Percentiles rank a stretch among this genome's conserved stretches.
These are phyloP conservation scores for Hapalemur alaotrensis DNA, from an alignment of 2,797 vertebrate genomes.

Conservation along the genomic window DNA sequence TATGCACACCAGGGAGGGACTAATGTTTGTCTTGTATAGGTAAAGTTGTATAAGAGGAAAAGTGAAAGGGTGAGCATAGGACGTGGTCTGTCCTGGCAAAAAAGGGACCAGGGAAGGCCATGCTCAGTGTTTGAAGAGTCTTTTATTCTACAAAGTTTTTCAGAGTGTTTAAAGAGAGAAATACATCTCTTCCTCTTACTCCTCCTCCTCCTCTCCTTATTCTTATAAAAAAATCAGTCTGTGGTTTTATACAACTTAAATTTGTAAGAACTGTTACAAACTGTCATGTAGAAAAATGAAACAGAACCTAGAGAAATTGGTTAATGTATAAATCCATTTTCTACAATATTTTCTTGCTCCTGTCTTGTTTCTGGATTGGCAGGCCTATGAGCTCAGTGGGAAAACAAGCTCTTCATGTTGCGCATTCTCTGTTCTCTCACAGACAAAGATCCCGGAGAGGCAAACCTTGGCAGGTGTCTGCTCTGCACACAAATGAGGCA, in stretches of 20 bases:
- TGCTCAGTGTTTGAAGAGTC: background rate
- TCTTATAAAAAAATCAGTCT: background rate
- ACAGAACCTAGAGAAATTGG: background rate
- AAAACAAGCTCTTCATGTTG: background rate
- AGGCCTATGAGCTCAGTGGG: background rate
- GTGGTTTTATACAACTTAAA: background rate
- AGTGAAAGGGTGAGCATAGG: background rate
- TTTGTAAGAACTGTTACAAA: background rate
- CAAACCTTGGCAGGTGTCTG: background rate
- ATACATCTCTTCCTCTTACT: background rate
- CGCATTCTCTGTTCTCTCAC: background rate
- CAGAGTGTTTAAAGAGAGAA: background rate
- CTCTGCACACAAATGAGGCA: background rate
- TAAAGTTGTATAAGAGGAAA: background rate
- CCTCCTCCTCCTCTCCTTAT: background rate
- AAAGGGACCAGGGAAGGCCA: background rate
- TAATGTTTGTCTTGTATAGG: background rate
- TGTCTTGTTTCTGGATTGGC: background rate
- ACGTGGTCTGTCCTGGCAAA: background rate
- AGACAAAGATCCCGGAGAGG: conserved; percentile 38
- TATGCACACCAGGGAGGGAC: background rate
- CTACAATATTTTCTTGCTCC: background rate
- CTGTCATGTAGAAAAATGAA: background rate
- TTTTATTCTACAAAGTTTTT: background rate
- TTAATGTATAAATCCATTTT: background rate